Percentiles rank a stretch among this genome's conserved stretches.
Evolutionary conservation across 2,888 invertebrate genomes (phyloP).

Genomic region (Halictus quadricinctus): DNA sequence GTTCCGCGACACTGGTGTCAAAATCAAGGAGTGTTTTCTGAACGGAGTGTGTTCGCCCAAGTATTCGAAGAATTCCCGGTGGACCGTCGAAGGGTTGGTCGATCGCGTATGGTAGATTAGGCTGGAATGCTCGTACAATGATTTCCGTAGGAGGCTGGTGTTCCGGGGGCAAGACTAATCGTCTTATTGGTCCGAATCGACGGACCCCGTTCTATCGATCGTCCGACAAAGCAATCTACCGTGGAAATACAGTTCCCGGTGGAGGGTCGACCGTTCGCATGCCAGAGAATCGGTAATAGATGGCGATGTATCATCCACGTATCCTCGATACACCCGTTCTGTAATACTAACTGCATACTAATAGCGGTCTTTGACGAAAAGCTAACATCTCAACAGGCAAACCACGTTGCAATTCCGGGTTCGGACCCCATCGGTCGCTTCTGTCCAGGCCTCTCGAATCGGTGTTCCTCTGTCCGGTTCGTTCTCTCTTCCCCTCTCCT

Average conservation of each 20-base stretch:
- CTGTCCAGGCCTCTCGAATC: constrained; percentile 19
- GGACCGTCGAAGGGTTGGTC: constrained; percentile 31
- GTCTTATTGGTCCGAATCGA: constrained; percentile 58
- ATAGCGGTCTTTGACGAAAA: constrained; percentile 76
- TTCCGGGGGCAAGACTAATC: constrained; percentile 48
- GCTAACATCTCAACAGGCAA: constrained; percentile 74
- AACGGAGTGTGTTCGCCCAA: constrained; percentile 1
- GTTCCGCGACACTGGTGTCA: too few relatives aligned
- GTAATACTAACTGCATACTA: constrained; percentile 76
- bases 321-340: constrained; percentile 59
- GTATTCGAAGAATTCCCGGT: constrained; percentile 27
- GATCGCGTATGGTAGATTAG: constrained; percentile 58
- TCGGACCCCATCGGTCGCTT: constrained; percentile 23
- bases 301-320: constrained; percentile 52
- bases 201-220: constrained; percentile 49
- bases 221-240: constrained; percentile 49
- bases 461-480: constrained; percentile 1
- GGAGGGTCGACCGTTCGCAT: constrained; percentile 54
- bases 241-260: constrained; percentile 20
- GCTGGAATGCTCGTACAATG: constrained; percentile 60
- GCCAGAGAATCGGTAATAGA: constrained; percentile 67
- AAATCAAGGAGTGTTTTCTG: constrained; percentile 32
- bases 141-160: constrained; percentile 52
- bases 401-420: constrained; percentile 61
- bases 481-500: neutral